Evolutionary conservation across 2,888 invertebrate genomes (phyloP), one percentile per base, ranked within the genome.

Genomic region (Temnothorax ravouxi): DNA sequence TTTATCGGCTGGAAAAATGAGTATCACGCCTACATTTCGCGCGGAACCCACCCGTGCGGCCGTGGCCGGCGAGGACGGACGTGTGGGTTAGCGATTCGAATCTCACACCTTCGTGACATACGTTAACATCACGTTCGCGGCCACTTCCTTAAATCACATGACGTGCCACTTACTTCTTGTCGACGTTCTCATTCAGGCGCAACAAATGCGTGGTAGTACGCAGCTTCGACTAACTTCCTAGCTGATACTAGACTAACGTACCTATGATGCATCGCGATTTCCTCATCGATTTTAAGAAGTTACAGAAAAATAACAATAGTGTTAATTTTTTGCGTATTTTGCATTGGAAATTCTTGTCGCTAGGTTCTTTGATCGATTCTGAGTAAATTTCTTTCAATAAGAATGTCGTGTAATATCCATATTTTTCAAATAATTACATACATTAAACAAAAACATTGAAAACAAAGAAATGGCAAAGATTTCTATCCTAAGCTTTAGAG

Each of bases 81-180:
- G 86, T 82, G 84, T 88, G 88, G 79, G 83, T 71, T 81, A 72
- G 67, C 71, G 85, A 76, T 72, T 66, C 83, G 72, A 71, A 56
- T 80, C 88, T 84, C 83, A 67, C 86, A 76, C 81, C 72, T 77
- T 77, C 75, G 59, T 66, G 79, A 59, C 86, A 84, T 89, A 89
- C 89, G 87, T 89, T 90, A 89, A 89, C 85, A 89, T 89, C 85
- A 84, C 90, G 90, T 88, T 85, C 82, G 41, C 83, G 79, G 84
- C 83, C 84, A 83, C 89, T 90, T 89, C 87, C 89, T 86, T 89
- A 86, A 86, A 89, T 89, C 86, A 89, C 86, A 89, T 74, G 80
- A 84, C 64, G 41, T 44, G 64, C 44, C 64, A 83, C 84, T 88
- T 86, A 72, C 86, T 83, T 75, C 76, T 75, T 11, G 38, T 6